phyloP scores from a whole-genome alignment of 2,888 invertebrate genomes.

The Graphium colonna region DNA sequence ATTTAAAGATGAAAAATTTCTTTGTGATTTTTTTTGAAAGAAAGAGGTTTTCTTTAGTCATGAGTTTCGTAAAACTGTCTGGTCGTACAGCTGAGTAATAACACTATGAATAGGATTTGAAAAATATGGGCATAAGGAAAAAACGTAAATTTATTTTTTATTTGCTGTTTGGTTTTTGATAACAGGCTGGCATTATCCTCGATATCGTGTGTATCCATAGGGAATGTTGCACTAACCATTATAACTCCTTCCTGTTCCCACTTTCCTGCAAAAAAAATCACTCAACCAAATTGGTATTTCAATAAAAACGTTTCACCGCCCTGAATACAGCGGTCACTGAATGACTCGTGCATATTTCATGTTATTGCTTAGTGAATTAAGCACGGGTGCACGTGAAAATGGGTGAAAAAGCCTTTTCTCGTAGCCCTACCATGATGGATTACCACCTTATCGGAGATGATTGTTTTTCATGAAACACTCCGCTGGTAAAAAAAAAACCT shows the following conservation, averaged over 20 bases:
- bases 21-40: too few species aligned
- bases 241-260: too few species aligned
- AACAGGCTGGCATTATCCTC: too few species aligned
- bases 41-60: too few species aligned
- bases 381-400: constrained; percentile 13
- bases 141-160: too few species aligned
- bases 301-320: not conserved
- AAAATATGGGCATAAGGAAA: too few species aligned
- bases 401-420: constrained; percentile 16
- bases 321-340: constrained; percentile 8
- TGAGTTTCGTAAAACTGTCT: too few species aligned
- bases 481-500: constrained; percentile 43
- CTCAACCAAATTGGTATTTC: not conserved
- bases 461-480: constrained; percentile 54
- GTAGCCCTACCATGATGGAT: constrained; percentile 34
- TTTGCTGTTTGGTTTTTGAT: too few species aligned
- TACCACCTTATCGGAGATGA: constrained; percentile 46
- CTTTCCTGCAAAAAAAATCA: not conserved
- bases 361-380: constrained; percentile 10
- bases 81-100: too few species aligned
- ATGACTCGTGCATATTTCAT: constrained; percentile 15
- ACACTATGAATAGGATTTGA: not conserved
- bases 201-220: too few species aligned
- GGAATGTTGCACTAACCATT: too few species aligned
- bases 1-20: too few species aligned